phyloP scores from a whole-genome alignment of 2,797 vertebrate genomes.

The Mormyrops attenuatus region DNA sequence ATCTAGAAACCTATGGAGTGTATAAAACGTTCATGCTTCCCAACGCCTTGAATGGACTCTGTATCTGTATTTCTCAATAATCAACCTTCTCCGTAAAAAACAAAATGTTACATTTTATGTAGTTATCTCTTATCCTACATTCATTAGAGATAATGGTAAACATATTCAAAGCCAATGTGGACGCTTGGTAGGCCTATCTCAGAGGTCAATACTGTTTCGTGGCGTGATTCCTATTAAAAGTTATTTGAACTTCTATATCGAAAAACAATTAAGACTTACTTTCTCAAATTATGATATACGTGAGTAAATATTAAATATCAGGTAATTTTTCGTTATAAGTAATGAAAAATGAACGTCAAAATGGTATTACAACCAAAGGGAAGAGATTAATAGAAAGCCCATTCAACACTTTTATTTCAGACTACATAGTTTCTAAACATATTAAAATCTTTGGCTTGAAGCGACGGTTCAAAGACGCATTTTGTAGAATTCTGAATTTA shows the following conservation, averaged over 20 bases:
- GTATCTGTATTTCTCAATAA: background rate
- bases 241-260: background rate
- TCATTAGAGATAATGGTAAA: background rate
- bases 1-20: background rate
- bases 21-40: background rate
- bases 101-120: background rate
- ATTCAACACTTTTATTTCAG: slow-evolving; percentile 88
- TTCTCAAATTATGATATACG: background rate
- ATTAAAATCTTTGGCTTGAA: slow-evolving; percentile 99
- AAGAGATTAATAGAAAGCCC: slow-evolving; percentile 53
- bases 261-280: background rate
- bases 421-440: slow-evolving; percentile 91
- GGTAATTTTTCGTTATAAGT: background rate
- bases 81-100: background rate
- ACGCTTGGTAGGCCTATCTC: background rate
- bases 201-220: background rate
- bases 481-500: slow-evolving; percentile 50
- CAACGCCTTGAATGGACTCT: background rate
- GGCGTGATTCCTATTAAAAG: no score
- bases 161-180: background rate
- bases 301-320: background rate
- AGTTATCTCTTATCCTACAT: background rate
- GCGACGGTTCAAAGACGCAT: slow-evolving; percentile 73
- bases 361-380: background rate
- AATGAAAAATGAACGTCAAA: background rate